Conservation (phyloP, 2,797 vertebrate species). For the Percopsis omiscomaycus region DNA sequence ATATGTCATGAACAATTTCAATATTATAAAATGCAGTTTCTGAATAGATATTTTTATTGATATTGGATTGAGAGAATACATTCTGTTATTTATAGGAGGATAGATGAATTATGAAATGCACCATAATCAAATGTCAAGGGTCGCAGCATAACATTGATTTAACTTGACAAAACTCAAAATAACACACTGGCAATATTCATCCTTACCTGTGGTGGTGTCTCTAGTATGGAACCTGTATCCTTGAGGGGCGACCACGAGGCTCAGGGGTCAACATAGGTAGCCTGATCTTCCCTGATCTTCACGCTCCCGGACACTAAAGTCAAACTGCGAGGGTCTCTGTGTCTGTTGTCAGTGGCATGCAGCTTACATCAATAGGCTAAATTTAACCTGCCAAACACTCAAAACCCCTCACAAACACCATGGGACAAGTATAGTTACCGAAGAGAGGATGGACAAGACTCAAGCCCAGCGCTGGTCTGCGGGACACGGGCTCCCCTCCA, state of each 20-base stretch:
- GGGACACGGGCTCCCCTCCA: slow-evolving; percentile 16
- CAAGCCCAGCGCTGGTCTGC: slow-evolving; percentile 15
- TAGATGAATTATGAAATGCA: not conserved
- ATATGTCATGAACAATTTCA: no score
- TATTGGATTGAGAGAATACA: no score
- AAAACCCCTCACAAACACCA: slow-evolving; percentile 84
- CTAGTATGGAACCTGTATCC: slow-evolving; percentile 62
- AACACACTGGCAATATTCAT: slow-evolving; percentile 8
- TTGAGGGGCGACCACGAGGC: slow-evolving; percentile 64
- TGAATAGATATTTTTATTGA: no score
- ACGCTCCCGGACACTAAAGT: slow-evolving; percentile 85
- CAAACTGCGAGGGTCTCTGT: slow-evolving; percentile 83
- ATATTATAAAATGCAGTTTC: no score
- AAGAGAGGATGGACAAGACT: slow-evolving; percentile 37
- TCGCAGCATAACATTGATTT: not conserved
- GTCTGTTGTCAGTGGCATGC: slow-evolving; percentile 89
- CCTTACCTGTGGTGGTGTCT: slow-evolving; percentile 73
- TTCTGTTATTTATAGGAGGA: not conserved
- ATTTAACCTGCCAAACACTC: slow-evolving; percentile 93
- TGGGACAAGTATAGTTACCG: slow-evolving; percentile 52
- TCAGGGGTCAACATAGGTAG: slow-evolving; percentile 76
- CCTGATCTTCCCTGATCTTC: slow-evolving; percentile 84
- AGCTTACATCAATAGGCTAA: slow-evolving; percentile 98
- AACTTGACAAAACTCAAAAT: slow-evolving; percentile 8
- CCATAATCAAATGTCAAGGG: not conserved